Evolutionary conservation across 2,113 vertebrate genomes (phyloP).

Genomic region (Arvicanthis niloticus): DNA sequence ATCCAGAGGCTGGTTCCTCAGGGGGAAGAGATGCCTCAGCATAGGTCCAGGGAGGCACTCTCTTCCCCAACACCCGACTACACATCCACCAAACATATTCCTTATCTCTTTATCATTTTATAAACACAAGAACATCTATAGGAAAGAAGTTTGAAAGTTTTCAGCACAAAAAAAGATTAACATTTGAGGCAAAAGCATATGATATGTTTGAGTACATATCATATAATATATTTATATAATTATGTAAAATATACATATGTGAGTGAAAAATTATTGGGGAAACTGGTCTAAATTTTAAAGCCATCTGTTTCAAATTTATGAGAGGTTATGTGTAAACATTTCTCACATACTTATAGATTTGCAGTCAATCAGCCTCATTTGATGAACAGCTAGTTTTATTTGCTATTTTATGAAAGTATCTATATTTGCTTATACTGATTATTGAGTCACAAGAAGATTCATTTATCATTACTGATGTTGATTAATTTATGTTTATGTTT

Average conservation of each 20-base stretch:
- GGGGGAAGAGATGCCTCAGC: no score
- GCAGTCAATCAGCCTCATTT: neutral
- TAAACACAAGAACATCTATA: neutral
- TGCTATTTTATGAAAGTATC: neutral
- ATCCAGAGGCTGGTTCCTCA: no score
- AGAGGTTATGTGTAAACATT: neutral
- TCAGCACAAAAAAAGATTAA: neutral
- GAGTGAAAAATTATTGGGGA: neutral
- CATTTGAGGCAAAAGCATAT: neutral
- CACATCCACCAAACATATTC: no score
- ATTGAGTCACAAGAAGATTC: neutral
- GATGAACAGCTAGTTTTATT: neutral
- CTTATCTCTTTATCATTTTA: no score
- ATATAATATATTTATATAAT: no score
- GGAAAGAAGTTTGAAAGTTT: neutral
- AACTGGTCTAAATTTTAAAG: neutral
- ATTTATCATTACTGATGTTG: neutral
- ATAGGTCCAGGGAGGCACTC: no score
- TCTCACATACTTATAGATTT: neutral
- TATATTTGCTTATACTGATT: neutral
- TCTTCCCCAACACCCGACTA: no score
- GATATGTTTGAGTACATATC: no score
- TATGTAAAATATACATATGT: no score
- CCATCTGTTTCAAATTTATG: neutral
- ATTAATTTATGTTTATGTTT: neutral